Base-by-base conservation (phyloP, 2,113 vertebrate species). In the Brachypteracias leptosomus region DNA sequence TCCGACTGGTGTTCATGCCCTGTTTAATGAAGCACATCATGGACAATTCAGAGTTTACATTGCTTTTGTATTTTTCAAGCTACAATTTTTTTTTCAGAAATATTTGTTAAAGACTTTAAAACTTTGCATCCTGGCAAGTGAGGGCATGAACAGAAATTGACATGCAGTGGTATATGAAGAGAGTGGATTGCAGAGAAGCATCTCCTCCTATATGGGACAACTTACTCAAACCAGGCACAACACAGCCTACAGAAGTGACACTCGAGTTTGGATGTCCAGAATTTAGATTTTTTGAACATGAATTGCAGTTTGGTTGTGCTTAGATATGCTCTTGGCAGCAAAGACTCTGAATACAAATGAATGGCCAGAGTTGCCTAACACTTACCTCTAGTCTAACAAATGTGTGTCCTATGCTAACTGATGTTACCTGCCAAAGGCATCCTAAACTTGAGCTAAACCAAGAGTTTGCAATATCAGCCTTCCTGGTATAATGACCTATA, bases 151-250 rank as follows among this genome's bases (percentile, higher is more conserved):
- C 1, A 14, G 42, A 9, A 40, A 20, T 17, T 21, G 22, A 24
- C 33, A 13, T 11, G 16, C 7, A 3, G 44, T 6, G 24, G 28
- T 2, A 1, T 11, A 3, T 1, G 17, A n/a, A 70, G 17, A 61
- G 28, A 42, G n/a, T 0, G 3, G 9, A 6, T 57, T 25, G 24
- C 17, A 1, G 28, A 31, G 71, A 44, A 76, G 18, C 19, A 36
- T 46, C 54, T 58, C 54, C 71, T 72, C 26, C 36, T 0, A 0
- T 10, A 8, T 0, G 10, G 59, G 28, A 9, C 33, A 77, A 31
- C 13, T 72, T 31, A 31, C 33, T 44, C 12, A 62, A 72, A 19
- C 36, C 36, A 68, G 26, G 8, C n/a, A 25, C 35, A 22, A n/a
- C 33, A 24, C 16, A 49, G 24, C 10, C 36, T 35, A 11, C 6